Conservation (phyloP, 2,888 invertebrate genomes). For the Escarpia spicata region DNA sequence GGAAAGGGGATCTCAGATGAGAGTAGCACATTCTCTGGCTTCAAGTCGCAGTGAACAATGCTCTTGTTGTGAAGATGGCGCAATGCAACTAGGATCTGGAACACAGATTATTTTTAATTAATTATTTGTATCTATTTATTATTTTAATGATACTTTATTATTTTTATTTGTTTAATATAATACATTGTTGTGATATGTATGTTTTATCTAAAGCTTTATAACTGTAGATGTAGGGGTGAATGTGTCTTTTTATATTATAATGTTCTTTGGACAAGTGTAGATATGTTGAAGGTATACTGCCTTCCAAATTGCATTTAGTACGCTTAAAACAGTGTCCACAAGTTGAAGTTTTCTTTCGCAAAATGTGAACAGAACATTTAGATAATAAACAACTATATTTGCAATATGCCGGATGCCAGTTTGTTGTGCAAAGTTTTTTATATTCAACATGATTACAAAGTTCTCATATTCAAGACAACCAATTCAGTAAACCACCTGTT, state of each 20-base stretch:
- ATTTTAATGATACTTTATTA: neutral
- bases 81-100: slow-evolving; percentile 90
- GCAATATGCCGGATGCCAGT: no score
- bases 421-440: no score
- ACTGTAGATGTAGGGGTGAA: no score
- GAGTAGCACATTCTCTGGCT: slow-evolving; percentile 95
- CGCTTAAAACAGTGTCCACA: no score
- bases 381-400: no score
- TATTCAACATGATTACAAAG: no score
- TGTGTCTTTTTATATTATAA: neutral
- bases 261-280: neutral
- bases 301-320: no score
- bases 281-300: no score
- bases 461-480: no score
- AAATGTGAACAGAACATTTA: no score
- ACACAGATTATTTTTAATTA: neutral
- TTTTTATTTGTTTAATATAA: neutral
- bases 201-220: neutral
- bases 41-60: slow-evolving; percentile 89
- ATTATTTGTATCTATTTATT: neutral
- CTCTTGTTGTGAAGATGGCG: slow-evolving; percentile 97
- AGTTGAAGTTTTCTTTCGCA: no score
- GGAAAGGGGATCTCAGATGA: slow-evolving; percentile 92
- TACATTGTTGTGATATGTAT: neutral
- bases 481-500: no score